phyloP scores from a whole-genome alignment of 2,888 invertebrate genomes.

The Encarsia formosa region DNA sequence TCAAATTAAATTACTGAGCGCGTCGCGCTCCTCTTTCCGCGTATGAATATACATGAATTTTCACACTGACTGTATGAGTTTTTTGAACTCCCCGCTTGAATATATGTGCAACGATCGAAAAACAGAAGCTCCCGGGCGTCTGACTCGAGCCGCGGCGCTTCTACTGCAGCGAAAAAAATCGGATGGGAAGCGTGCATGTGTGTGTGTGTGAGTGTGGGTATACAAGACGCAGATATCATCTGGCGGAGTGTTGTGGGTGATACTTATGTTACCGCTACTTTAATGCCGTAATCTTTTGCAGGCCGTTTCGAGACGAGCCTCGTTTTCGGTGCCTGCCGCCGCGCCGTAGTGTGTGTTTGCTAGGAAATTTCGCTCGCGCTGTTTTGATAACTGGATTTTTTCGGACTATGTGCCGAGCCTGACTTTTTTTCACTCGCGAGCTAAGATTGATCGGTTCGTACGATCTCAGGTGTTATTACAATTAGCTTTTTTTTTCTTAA shows the following conservation, averaged over 20 bases:
- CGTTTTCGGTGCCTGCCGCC: too few species aligned
- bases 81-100: constrained; percentile 2
- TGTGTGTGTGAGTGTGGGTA: constrained; percentile 1
- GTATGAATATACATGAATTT: not conserved
- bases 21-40: not conserved
- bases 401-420: too few species aligned
- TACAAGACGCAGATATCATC: not conserved
- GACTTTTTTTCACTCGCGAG: too few species aligned
- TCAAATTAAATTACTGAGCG: not conserved
- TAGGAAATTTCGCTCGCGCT: too few species aligned
- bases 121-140: constrained; percentile 15
- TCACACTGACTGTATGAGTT: constrained; percentile 1
- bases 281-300: not conserved
- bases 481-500: too few species aligned
- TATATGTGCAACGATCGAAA: constrained; percentile 10
- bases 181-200: not conserved
- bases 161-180: constrained; percentile 7
- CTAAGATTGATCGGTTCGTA: too few species aligned
- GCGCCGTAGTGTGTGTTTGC: too few species aligned
- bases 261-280: not conserved
- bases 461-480: too few species aligned
- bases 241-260: not conserved
- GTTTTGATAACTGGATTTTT: too few species aligned
- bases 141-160: constrained; percentile 24
- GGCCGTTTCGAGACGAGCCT: too few species aligned